Evolutionary conservation across 2,113 vertebrate species (phyloP).

Genomic region (Caretta caretta): DNA sequence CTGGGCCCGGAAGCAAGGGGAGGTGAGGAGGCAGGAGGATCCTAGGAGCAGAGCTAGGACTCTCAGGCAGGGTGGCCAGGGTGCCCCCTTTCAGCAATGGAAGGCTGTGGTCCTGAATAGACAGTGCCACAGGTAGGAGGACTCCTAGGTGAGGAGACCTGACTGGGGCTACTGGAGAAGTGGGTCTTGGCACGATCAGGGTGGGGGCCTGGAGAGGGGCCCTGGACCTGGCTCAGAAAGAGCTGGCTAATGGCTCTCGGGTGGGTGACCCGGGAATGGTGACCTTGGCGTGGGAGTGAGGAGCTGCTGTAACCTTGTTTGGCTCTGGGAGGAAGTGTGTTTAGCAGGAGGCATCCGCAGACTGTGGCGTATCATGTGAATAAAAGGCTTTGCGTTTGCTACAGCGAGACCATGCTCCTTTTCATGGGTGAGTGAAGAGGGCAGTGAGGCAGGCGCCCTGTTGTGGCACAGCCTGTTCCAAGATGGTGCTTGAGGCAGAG

Average conservation of each 20-base stretch:
- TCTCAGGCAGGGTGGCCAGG: neutral
- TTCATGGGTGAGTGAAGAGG: neutral
- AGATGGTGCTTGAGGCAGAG: neutral
- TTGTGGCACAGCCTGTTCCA: neutral
- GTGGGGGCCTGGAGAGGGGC: neutral
- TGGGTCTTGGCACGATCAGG: neutral
- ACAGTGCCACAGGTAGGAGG: neutral
- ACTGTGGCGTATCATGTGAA: neutral
- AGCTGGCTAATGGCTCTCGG: neutral
- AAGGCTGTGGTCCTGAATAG: too few relatives aligned
- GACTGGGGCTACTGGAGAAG: neutral
- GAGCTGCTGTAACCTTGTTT: neutral
- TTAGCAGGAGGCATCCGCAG: neutral
- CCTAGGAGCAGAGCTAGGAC: neutral
- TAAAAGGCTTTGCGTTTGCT: neutral
- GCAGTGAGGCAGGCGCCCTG: neutral
- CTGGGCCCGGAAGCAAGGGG: neutral
- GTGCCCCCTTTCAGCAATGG: neutral
- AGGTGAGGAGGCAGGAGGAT: neutral
- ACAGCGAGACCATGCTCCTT: neutral
- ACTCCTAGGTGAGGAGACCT: neutral
- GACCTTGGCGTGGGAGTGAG: neutral
- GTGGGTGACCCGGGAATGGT: neutral
- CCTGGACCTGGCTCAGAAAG: neutral
- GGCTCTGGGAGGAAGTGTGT: neutral